phyloP scores from a whole-genome alignment of 2,888 invertebrate genomes.

The Andricus curvator region DNA sequence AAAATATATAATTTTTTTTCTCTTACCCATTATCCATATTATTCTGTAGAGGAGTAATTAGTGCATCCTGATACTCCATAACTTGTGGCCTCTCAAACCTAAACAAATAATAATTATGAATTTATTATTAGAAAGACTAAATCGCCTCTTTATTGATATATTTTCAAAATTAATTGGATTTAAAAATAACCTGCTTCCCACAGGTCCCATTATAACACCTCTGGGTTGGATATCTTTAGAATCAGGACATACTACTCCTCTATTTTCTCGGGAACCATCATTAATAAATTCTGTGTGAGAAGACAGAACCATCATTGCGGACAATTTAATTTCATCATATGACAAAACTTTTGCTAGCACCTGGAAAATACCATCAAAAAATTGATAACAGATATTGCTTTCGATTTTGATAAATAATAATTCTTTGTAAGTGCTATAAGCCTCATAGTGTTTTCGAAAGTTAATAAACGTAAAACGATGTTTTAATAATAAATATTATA shows the following conservation, averaged over 20 bases:
- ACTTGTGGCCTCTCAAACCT: slow-evolving; percentile 79
- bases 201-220: slow-evolving; percentile 80
- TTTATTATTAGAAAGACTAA: neutral
- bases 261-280: slow-evolving; percentile 80
- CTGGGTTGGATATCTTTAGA: slow-evolving; percentile 77
- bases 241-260: slow-evolving; percentile 79
- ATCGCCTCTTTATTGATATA: neutral
- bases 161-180: neutral
- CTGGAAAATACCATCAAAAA: slow-evolving; percentile 50
- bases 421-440: neutral
- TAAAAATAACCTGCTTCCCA: slow-evolving; percentile 62
- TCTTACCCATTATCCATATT: slow-evolving; percentile 79
- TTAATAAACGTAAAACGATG: too few species aligned
- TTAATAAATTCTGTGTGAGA: slow-evolving; percentile 83
- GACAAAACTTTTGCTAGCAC: slow-evolving; percentile 81
- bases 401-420: neutral
- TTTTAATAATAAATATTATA: too few species aligned
- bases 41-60: slow-evolving; percentile 81
- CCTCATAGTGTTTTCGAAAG: too few species aligned
- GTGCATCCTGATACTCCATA: slow-evolving; percentile 84
- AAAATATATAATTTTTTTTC: neutral
- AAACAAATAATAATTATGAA: neutral
- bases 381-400: neutral
- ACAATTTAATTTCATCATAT: slow-evolving; percentile 84
- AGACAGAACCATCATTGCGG: slow-evolving; percentile 82